Percentiles rank a stretch among this genome's conserved stretches.
Evolutionary conservation across 2,888 invertebrate species (phyloP).

Genomic region (Orchesella flavescens): DNA sequence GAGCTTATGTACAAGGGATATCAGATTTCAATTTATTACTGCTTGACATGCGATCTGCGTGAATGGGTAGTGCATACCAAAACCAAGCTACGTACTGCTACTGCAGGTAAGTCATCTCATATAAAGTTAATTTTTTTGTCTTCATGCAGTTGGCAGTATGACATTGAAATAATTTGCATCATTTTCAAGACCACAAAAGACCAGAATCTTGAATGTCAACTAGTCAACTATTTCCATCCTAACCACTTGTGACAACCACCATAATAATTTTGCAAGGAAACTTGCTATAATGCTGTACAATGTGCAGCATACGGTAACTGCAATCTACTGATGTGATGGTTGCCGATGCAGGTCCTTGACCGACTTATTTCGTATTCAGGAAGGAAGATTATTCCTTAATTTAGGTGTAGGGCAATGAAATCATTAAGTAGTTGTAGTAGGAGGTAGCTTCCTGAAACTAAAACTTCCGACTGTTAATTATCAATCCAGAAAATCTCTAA

Average conservation of each 20-base stretch:
- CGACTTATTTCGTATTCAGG: conserved; percentile 12
- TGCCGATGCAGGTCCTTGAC: conserved; percentile 12
- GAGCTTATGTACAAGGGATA: not conserved
- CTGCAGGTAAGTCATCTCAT: too few relatives aligned
- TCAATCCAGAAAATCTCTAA: too few relatives aligned
- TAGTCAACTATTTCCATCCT: not conserved
- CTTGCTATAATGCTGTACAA: not conserved
- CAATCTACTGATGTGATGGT: not conserved
- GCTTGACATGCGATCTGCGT: not conserved
- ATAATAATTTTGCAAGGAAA: not conserved
- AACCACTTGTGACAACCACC: not conserved
- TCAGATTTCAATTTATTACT: not conserved
- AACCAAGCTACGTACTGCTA: too few relatives aligned
- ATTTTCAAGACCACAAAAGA: conserved; percentile 1
- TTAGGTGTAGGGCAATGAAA: not conserved
- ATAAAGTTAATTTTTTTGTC: not conserved
- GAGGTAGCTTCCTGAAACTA: not conserved
- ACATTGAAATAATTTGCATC: conserved; percentile 7
- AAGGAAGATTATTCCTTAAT: conserved; percentile 3
- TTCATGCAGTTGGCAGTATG: not conserved
- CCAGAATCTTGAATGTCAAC: conserved; percentile 2
- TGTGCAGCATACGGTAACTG: not conserved
- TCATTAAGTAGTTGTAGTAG: not conserved
- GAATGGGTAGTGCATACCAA: not conserved
- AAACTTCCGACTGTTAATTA: too few relatives aligned